phyloP scores from a whole-genome alignment of 2,797 vertebrate genomes.

The Hypotaenidia philippensis region DNA sequence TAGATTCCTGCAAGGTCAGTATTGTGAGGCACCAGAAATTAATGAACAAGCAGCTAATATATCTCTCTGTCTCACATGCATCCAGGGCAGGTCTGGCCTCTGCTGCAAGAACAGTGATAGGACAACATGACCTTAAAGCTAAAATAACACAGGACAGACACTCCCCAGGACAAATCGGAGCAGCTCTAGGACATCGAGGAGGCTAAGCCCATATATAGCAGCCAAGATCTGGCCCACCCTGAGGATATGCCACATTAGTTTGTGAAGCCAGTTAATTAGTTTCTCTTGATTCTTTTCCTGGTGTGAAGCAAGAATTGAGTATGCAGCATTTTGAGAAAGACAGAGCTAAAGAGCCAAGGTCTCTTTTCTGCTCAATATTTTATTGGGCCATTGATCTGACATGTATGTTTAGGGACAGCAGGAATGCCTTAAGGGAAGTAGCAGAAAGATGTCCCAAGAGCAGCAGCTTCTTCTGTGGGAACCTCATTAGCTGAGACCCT shows the following conservation, averaged over 20 bases:
- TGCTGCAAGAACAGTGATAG: neutral
- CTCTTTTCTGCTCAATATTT: slow-evolving; percentile 1
- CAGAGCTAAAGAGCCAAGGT: neutral
- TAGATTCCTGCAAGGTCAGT: neutral
- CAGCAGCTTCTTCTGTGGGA: slow-evolving; percentile 13
- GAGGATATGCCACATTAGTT: neutral
- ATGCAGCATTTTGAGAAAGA: neutral
- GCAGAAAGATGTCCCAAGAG: neutral
- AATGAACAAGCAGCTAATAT: neutral
- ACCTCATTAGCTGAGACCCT: slow-evolving; percentile 22
- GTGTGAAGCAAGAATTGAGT: neutral
- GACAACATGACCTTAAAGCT: slow-evolving; percentile 5
- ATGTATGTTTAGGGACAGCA: neutral
- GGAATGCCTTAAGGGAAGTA: neutral
- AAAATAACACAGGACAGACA: slow-evolving; percentile 18
- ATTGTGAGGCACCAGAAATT: neutral
- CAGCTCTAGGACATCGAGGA: neutral
- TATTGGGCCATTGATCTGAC: slow-evolving; percentile 7
- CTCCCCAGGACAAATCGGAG: neutral
- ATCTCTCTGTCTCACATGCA: neutral
- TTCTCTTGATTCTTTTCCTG: neutral
- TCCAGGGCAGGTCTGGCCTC: slow-evolving; percentile 21
- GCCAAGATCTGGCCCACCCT: neutral
- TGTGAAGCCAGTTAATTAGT: slow-evolving; percentile 14
- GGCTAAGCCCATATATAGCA: slow-evolving; percentile 1